These are phyloP conservation scores for Morone chrysops DNA, from an alignment of 2,113 vertebrate genomes.

Conservation along the genomic window DNA sequence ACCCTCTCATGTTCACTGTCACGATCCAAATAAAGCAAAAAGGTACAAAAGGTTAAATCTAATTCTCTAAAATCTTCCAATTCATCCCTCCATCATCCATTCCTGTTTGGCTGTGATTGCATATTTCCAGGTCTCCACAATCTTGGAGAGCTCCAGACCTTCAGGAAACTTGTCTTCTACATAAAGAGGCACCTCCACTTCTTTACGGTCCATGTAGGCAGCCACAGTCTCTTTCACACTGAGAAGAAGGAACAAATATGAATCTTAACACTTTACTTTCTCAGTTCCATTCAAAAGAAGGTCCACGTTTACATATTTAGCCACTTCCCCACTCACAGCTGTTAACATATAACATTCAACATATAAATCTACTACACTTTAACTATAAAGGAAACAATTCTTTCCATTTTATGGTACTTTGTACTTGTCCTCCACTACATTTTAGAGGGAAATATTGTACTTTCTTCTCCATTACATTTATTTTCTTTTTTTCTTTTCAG, in stretches of 20 bases:
- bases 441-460: too few species aligned
- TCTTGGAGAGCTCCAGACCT: conserved; percentile 80
- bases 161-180: conserved; percentile 81
- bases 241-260: conserved; percentile 10
- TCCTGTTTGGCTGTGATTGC: conserved; percentile 76
- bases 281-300: background rate
- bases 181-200: conserved; percentile 51
- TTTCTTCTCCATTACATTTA: too few species aligned
- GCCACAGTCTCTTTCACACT: conserved; percentile 85
- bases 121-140: conserved; percentile 84
- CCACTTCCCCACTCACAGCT: too few species aligned
- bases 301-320: too few species aligned
- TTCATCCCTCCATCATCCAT: conserved; percentile 23
- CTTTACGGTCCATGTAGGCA: conserved; percentile 83
- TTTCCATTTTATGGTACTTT: too few species aligned
- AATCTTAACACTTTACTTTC: background rate
- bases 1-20: too few species aligned
- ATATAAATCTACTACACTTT: too few species aligned
- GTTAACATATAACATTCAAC: too few species aligned
- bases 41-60: background rate
- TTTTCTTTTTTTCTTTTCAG: too few species aligned
- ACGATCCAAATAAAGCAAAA: too few species aligned
- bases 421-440: too few species aligned
- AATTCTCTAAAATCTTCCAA: background rate
- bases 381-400: too few species aligned